Base-by-base conservation (phyloP, 2,888 invertebrate genomes). In the Catocala fraxini region DNA sequence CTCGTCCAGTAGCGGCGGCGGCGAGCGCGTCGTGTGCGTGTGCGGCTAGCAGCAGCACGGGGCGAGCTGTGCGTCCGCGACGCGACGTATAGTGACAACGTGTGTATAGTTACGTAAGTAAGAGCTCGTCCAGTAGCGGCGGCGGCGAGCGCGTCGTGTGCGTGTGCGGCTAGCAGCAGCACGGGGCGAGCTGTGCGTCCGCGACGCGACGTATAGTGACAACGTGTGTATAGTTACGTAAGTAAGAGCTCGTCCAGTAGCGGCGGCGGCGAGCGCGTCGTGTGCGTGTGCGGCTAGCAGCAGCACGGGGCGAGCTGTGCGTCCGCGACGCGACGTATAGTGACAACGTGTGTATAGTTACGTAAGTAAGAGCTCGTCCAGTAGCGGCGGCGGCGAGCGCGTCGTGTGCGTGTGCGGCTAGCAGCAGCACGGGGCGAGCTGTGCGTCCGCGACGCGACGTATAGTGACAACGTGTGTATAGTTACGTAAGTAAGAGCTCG, bases 161-260 rank as follows among this genome's bases (percentile, higher is more conserved):
- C 35, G 35, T 35, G 35, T 35, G 35, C 35, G 7, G 6, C 5
- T 7, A 35, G 35, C 35, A 35, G 7, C 35, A 35, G 35, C 35
- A 35, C n/a, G 10, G 10, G 43, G 9, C 35, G n/a, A 43, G 43
- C 11, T 43, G 43, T 43, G 43, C 35, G 35, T 35, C 6, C 7
- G 35, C 42, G 42, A 9, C 42, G 12, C 64, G 59, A 48, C 15
- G 7, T 34, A 5, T n/a, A 25, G 49, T 34, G 7, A 51, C 6
- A 35, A n/a, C 35, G 25, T 49, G 25, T 34, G 34, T n/a, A 12
- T 51, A 41, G 6, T 39, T 52, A 54, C 59, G 13, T 49, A 25
- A 10, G 54, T 13, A 7, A 35, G 6, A 35, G 35, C 35, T 35
- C 35, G 35, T 43, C n/a, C 43, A n/a, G 43, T 43, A 35, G 35